Percentiles rank a stretch among this genome's conserved stretches.
phyloP scores from a whole-genome alignment of 2,113 vertebrate species.

The Pelobates fuscus region DNA sequence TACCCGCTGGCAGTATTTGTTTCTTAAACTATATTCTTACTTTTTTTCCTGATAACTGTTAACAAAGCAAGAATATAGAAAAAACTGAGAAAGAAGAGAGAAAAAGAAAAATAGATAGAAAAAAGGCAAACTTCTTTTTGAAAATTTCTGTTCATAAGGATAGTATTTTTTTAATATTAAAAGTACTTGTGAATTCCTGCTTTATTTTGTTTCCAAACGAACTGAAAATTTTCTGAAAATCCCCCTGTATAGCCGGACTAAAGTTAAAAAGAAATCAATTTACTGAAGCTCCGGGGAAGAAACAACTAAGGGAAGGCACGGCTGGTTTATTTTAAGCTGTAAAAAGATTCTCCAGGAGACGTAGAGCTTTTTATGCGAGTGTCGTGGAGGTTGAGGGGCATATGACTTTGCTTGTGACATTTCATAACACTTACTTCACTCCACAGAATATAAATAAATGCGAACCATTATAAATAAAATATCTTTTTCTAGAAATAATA shows the following conservation, averaged over 20 bases:
- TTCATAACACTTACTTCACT: conserved; percentile 25
- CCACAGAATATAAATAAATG: conserved; percentile 23
- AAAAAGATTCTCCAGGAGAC: conserved; percentile 5
- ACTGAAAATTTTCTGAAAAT: conserved; percentile 8
- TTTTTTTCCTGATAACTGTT: too few species aligned
- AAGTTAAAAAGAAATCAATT: conserved; percentile 23
- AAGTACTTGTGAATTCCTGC: not conserved
- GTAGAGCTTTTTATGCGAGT: conserved; percentile 6
- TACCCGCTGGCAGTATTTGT: too few species aligned
- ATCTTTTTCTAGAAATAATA: conserved; percentile 27
- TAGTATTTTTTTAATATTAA: not conserved
- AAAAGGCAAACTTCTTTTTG: not conserved
- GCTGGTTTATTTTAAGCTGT: conserved; percentile 19
- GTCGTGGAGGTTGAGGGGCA: conserved; percentile 28
- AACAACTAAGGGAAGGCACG: not conserved
- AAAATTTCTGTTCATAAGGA: not conserved
- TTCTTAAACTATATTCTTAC: too few species aligned
- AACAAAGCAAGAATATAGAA: too few species aligned
- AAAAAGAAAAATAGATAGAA: not conserved
- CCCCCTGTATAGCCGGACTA: not conserved
- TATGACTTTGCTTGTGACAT: conserved; percentile 20
- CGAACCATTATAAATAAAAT: conserved; percentile 37
- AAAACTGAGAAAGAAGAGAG: not conserved
- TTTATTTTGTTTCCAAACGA: conserved; percentile 1
- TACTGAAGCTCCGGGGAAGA: conserved; percentile 7